phyloP scores from a whole-genome alignment of 2,888 invertebrate genomes.

The Leucophenga montana region DNA sequence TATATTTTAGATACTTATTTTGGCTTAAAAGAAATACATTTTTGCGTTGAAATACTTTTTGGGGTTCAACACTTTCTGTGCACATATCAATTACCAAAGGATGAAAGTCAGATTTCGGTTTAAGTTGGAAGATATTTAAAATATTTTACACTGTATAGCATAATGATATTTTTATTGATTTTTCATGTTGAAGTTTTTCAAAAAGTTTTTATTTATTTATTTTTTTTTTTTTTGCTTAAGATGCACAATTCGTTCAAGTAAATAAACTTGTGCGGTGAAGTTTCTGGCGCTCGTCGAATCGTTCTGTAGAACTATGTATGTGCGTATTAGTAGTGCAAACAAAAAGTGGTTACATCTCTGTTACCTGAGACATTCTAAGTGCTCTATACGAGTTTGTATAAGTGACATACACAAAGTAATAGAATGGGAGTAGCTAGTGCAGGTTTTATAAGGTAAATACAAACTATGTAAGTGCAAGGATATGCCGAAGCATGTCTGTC shows the following conservation, averaged over 20 bases:
- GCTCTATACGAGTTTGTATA: no score
- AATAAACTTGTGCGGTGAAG: neutral
- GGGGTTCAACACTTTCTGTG: neutral
- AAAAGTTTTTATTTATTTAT: neutral
- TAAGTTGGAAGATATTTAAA: neutral
- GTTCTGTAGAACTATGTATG: no score
- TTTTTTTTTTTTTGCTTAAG: neutral
- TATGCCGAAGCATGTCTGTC: no score
- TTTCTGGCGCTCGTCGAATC: neutral
- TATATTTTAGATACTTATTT: neutral
- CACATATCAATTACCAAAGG: slow-evolving; percentile 15
- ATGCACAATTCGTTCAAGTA: no score
- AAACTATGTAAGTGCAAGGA: no score
- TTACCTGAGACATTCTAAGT: no score
- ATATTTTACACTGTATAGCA: neutral
- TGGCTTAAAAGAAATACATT: no score
- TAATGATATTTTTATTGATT: slow-evolving; percentile 18
- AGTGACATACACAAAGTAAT: no score
- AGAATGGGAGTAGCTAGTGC: no score
- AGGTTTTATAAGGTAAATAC: no score
- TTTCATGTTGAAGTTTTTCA: neutral
- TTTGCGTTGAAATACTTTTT: neutral
- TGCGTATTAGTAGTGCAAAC: no score
- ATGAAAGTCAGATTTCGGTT: neutral
- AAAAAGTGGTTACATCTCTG: no score